A percentile compares a stretch with the other conserved stretches of the same genome.
Evolutionary conservation across 1,140 invertebrate species (phyloP).

Genomic region (Polyergus mexicanus): DNA sequence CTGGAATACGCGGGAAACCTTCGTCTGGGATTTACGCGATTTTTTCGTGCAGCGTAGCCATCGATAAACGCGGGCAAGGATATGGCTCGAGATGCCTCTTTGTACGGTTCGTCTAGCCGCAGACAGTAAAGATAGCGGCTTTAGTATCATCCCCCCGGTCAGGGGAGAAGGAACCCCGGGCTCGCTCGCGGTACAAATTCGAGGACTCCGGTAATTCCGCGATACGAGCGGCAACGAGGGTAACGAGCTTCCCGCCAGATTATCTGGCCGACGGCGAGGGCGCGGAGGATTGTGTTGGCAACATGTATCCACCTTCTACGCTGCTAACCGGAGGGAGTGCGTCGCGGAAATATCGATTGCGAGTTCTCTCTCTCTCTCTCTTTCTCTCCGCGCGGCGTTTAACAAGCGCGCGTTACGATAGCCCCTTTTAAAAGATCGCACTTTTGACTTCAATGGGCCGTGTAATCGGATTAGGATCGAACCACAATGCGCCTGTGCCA

Average conservation of each 20-base stretch:
- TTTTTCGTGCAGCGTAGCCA: slow-evolving; percentile 19
- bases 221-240: slow-evolving; percentile 74
- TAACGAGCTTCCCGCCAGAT: slow-evolving; percentile 80
- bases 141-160: background rate
- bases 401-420: slow-evolving; percentile 82
- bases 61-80: slow-evolving; percentile 60
- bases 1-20: slow-evolving; percentile 23
- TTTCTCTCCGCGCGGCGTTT: slow-evolving; percentile 72
- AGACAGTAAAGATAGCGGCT: slow-evolving; percentile 50
- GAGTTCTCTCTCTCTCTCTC: slow-evolving; percentile 2
- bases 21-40: slow-evolving; percentile 23
- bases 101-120: slow-evolving; percentile 15
- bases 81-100: slow-evolving; percentile 10
- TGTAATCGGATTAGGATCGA: slow-evolving; percentile 86
- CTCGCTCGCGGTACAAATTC: slow-evolving; percentile 74
- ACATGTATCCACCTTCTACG: slow-evolving; percentile 62
- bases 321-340: slow-evolving; percentile 43
- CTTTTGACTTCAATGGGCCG: slow-evolving; percentile 86
- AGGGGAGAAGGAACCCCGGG: background rate
- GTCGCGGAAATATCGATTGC: slow-evolving; percentile 82
- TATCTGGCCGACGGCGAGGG: slow-evolving; percentile 68
- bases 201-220: slow-evolving; percentile 74
- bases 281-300: slow-evolving; percentile 68
- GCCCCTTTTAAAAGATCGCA: slow-evolving; percentile 85
- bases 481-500: slow-evolving; percentile 73